phyloP scores from a whole-genome alignment of 2,797 vertebrate species.

The Epinephelus malabaricus region DNA sequence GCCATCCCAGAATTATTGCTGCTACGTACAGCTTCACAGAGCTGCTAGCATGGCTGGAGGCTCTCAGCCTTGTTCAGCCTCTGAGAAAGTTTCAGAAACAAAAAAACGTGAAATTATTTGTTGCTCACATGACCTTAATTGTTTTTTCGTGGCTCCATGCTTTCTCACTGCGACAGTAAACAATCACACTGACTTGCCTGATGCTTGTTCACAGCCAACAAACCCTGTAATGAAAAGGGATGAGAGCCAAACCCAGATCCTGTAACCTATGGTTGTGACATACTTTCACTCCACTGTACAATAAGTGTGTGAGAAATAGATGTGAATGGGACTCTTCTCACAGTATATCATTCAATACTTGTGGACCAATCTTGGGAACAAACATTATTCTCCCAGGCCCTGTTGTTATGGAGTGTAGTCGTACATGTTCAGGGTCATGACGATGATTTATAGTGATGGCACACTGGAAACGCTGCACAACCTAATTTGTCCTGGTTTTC shows the following conservation, averaged over 20 bases:
- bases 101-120: not conserved
- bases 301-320: conserved; percentile 72
- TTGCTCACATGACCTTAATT: conserved; percentile 5
- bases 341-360: conserved; percentile 78
- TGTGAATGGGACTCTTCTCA: conserved; percentile 78
- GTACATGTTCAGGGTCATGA: conserved; percentile 44
- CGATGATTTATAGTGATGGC: conserved; percentile 72
- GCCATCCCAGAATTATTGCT: not conserved
- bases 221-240: conserved; percentile 60
- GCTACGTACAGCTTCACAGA: not conserved
- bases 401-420: conserved; percentile 61
- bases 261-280: conserved; percentile 63
- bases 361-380: conserved; percentile 73
- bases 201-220: conserved; percentile 64
- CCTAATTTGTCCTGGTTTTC: conserved; percentile 78
- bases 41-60: not conserved
- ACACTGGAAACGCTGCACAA: conserved; percentile 65
- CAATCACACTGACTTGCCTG: conserved; percentile 47
- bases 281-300: conserved; percentile 58
- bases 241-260: conserved; percentile 53
- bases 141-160: conserved; percentile 5
- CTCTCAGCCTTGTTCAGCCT: not conserved
- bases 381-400: conserved; percentile 75
- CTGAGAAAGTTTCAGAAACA: conserved; percentile 24
- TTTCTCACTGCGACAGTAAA: conserved; percentile 62